Evolutionary conservation across 2,113 vertebrate genomes (phyloP).

Genomic region (Spea bombifrons): DNA sequence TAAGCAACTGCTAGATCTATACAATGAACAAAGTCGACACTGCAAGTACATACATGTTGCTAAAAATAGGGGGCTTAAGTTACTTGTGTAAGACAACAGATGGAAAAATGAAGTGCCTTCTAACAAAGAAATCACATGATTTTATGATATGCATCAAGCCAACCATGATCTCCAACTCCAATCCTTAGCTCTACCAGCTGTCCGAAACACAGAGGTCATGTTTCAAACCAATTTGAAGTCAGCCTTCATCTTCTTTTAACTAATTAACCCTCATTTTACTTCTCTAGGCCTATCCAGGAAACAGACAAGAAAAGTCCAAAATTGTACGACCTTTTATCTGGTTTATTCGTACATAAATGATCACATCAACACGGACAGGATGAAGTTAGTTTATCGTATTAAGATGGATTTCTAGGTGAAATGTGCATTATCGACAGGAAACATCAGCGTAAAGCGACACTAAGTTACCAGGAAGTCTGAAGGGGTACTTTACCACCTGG

Average conservation of each 20-base stretch:
- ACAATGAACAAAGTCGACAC: background rate
- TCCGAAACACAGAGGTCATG: background rate
- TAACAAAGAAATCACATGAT: slow-evolving; percentile 27
- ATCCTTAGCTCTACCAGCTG: slow-evolving; percentile 9
- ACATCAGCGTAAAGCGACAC: too few relatives aligned
- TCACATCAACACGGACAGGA: too few relatives aligned
- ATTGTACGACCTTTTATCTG: background rate
- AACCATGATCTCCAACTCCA: background rate
- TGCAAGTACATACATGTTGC: background rate
- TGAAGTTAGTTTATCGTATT: too few relatives aligned
- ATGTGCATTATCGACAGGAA: too few relatives aligned
- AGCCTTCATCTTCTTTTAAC: slow-evolving; percentile 27
- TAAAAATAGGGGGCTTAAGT: background rate
- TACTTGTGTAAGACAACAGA: slow-evolving; percentile 6
- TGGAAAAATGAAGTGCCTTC: slow-evolving; percentile 13
- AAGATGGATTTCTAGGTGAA: too few relatives aligned
- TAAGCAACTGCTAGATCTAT: too few relatives aligned
- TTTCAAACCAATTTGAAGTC: slow-evolving; percentile 5
- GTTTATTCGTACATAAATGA: too few relatives aligned
- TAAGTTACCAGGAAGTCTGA: too few relatives aligned
- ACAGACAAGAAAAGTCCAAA: background rate
- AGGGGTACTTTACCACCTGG: too few relatives aligned
- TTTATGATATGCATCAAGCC: background rate
- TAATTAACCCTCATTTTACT: background rate
- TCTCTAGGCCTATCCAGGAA: background rate